Percentiles rank a stretch among this genome's conserved stretches.
These are phyloP conservation scores for Nicator chloris DNA, from an alignment of 2,113 vertebrate genomes.

Conservation along the genomic window DNA sequence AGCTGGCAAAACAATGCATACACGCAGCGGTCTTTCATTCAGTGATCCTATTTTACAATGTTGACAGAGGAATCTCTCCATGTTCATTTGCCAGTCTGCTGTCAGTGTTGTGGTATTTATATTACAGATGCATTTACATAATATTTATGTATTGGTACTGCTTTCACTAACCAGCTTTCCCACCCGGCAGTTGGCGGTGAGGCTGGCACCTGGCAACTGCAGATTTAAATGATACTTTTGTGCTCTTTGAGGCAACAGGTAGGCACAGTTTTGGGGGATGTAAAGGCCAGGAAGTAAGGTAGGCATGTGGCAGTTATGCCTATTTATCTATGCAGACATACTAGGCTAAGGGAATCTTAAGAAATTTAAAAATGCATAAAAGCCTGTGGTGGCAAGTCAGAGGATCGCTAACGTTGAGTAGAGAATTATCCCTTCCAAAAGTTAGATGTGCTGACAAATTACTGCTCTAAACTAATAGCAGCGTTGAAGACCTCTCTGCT, in stretches of 20 bases:
- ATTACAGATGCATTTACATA: neutral
- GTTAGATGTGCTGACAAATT: neutral
- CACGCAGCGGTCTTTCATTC: fast-evolving
- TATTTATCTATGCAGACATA: neutral
- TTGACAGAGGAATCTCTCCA: neutral
- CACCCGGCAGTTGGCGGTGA: neutral
- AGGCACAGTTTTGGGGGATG: neutral
- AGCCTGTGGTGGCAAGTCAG: neutral
- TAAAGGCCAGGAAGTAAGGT: neutral
- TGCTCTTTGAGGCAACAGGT: neutral
- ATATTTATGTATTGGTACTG: neutral
- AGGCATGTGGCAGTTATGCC: neutral
- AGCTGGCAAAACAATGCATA: neutral
- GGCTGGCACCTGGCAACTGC: fast-evolving
- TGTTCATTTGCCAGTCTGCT: neutral
- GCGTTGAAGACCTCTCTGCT: conserved; percentile 35
- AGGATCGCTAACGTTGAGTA: neutral
- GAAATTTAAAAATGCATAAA: neutral
- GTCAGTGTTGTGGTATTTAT: neutral
- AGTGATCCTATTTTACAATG: neutral
- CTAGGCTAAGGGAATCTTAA: neutral
- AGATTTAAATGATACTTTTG: neutral
- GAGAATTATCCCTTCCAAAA: neutral
- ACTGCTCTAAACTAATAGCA: conserved; percentile 9
- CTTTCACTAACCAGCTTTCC: neutral